phyloP scores from a whole-genome alignment of 1,140 invertebrate genomes.

The Heliconius eleuchia region DNA sequence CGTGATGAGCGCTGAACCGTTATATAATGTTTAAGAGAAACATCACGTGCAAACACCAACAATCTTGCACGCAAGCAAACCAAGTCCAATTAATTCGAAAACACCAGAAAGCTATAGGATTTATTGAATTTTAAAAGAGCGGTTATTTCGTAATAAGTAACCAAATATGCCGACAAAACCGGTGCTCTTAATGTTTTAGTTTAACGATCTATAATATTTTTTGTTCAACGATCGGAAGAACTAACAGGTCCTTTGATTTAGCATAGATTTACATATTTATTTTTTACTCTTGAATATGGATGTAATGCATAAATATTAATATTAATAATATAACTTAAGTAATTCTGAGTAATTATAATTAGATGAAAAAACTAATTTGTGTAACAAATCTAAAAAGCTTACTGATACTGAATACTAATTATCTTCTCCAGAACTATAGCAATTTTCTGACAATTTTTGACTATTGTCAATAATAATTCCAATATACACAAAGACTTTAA shows the following conservation, averaged over 20 bases:
- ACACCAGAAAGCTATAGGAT: conserved; percentile 2
- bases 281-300: background rate
- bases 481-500: background rate
- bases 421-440: background rate
- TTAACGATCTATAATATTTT: conserved; percentile 15
- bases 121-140: conserved; percentile 27
- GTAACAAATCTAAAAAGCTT: too few species aligned
- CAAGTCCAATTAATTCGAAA: background rate
- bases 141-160: conserved; percentile 15
- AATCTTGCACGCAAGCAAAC: background rate
- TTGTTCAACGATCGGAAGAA: conserved; percentile 33
- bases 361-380: too few species aligned
- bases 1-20: conserved; percentile 26
- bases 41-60: conserved; percentile 12
- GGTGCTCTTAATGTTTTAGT: conserved; percentile 38
- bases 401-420: too few species aligned
- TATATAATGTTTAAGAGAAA: conserved; percentile 35
- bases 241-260: conserved; percentile 42
- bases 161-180: conserved; percentile 32
- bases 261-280: conserved; percentile 46
- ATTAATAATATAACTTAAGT: too few species aligned
- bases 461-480: background rate
- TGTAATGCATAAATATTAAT: background rate
- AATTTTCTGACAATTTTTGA: background rate
- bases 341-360: too few species aligned